phyloP scores from a whole-genome alignment of 2,113 vertebrate genomes.

The Misgurnus anguillicaudatus region DNA sequence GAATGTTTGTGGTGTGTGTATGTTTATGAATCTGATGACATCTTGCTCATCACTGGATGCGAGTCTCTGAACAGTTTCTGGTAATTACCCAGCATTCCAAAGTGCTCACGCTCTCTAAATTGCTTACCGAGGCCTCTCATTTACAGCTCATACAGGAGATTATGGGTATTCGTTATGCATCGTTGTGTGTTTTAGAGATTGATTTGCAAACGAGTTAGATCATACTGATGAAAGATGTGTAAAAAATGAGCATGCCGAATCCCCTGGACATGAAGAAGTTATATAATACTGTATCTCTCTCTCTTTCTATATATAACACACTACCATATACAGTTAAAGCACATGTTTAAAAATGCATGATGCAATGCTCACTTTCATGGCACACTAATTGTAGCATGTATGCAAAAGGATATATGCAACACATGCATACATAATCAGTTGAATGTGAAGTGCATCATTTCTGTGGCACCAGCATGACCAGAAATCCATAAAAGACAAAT shows the following conservation, averaged over 20 bases:
- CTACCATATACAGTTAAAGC: too few species aligned
- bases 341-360: too few species aligned
- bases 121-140: slow-evolving; percentile 26
- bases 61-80: not conserved
- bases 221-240: slow-evolving; percentile 11
- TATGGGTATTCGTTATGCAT: slow-evolving; percentile 32
- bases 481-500: not conserved
- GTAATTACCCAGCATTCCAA: slow-evolving; percentile 39
- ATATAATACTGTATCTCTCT: not conserved
- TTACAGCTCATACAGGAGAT: slow-evolving; percentile 16
- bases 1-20: slow-evolving; percentile 4
- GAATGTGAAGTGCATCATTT: too few species aligned
- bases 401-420: not conserved
- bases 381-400: too few species aligned
- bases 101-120: slow-evolving; percentile 28
- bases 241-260: slow-evolving; percentile 31
- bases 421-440: not conserved
- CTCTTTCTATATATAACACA: too few species aligned
- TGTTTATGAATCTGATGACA: slow-evolving; percentile 6
- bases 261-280: not conserved
- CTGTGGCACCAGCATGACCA: not conserved
- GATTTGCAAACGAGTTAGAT: slow-evolving; percentile 5
- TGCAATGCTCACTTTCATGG: too few species aligned
- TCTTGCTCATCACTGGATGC: slow-evolving; percentile 22
- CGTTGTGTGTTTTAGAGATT: slow-evolving; percentile 7